Evolutionary conservation across 2,888 invertebrate species (phyloP).

Genomic region (Formica aserva): DNA sequence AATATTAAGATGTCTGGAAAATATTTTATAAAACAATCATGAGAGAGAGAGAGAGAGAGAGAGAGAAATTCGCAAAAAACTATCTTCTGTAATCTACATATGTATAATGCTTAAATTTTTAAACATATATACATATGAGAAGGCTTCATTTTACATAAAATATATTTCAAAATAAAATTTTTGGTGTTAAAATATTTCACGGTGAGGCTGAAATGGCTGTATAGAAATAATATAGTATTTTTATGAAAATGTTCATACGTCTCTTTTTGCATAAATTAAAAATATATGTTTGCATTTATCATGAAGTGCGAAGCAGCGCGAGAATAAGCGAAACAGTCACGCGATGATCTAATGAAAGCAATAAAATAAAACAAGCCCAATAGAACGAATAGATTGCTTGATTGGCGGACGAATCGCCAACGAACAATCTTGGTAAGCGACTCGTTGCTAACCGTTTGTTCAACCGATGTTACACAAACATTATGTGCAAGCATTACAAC

Average conservation of each 20-base stretch:
- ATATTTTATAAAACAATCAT: not conserved
- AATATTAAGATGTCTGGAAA: conserved; percentile 1
- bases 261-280: not conserved
- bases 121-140: not conserved
- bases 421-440: conserved; percentile 56
- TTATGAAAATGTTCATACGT: not conserved
- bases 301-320: conserved; percentile 20
- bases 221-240: not conserved
- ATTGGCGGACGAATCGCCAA: conserved; percentile 59
- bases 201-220: not conserved
- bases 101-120: not conserved
- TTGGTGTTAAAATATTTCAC: not conserved
- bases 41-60: not conserved
- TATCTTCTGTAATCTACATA: not conserved
- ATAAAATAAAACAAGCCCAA: conserved; percentile 61
- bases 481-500: not conserved
- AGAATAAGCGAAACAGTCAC: conserved; percentile 52
- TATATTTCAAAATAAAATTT: not conserved
- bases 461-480: conserved; percentile 37
- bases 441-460: conserved; percentile 43
- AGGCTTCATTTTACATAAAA: not conserved
- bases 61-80: not conserved
- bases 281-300: not conserved
- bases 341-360: conserved; percentile 63
- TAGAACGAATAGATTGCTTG: conserved; percentile 60